phyloP scores from a whole-genome alignment of 64 coral and sea anemone genomes.

The Orbicella faveolata region DNA sequence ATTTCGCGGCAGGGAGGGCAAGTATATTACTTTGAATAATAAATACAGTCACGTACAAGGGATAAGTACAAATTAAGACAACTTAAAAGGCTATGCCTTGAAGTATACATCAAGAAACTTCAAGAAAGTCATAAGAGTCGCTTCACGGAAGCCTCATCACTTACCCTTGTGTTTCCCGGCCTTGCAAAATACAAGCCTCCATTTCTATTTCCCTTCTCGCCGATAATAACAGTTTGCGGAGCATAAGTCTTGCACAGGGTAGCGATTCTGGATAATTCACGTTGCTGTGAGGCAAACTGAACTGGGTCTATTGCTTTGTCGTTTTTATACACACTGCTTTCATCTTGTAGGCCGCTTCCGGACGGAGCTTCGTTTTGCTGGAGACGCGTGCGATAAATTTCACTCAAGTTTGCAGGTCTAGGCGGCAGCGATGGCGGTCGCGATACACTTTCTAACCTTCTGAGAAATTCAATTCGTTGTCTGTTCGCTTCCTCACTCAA shows the following conservation, averaged over 20 bases:
- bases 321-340: constrained; percentile 74
- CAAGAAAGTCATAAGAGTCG: neutral
- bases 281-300: constrained; percentile 88
- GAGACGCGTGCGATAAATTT: constrained; percentile 28
- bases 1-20: neutral
- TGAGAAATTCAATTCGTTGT: constrained; percentile 85
- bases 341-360: constrained; percentile 37
- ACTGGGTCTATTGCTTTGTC: constrained; percentile 66
- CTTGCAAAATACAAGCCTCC: constrained; percentile 24
- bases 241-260: constrained; percentile 7
- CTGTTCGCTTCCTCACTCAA: constrained; percentile 86
- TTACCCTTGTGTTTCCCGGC: constrained; percentile 24
- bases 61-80: neutral
- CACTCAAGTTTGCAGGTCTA: constrained; percentile 72
- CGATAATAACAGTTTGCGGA: constrained; percentile 21
- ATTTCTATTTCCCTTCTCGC: constrained; percentile 22
- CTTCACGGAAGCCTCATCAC: neutral
- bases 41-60: constrained; percentile 40
- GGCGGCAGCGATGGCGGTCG: constrained; percentile 88
- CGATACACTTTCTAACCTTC: constrained; percentile 68
- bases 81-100: neutral
- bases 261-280: constrained; percentile 69
- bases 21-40: constrained; percentile 2
- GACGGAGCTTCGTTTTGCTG: constrained; percentile 48
- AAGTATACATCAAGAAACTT: neutral